A percentile compares a stretch with the other conserved stretches of the same genome.
phyloP scores from a whole-genome alignment of 2,888 invertebrate genomes.

The Malacosoma neustria region DNA sequence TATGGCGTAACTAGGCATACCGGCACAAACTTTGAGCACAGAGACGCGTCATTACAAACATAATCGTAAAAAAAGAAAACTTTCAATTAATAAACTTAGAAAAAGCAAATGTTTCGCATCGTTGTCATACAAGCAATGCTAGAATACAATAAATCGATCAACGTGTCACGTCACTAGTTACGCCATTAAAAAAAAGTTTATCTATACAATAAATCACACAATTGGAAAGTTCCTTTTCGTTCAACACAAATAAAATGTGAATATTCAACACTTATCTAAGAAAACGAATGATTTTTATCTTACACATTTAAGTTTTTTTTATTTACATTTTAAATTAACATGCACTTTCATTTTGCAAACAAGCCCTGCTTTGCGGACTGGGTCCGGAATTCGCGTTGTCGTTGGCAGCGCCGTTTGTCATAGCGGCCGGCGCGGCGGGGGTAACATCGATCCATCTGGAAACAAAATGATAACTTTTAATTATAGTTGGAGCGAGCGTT shows the following conservation, averaged over 20 bases:
- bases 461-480: background rate
- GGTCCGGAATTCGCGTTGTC: background rate
- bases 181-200: background rate
- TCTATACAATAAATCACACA: background rate
- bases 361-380: background rate
- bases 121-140: background rate
- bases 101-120: too few species aligned
- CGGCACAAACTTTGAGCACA: too few species aligned
- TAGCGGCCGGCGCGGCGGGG: background rate
- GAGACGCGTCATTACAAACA: too few species aligned
- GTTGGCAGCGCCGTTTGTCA: background rate
- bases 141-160: background rate
- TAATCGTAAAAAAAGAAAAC: too few species aligned
- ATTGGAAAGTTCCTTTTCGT: background rate
- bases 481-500: too few species aligned
- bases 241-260: slow-evolving; percentile 59
- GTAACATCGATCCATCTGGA: background rate
- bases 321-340: background rate
- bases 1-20: background rate
- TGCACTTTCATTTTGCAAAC: background rate
- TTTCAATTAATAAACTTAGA: too few species aligned
- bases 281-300: background rate
- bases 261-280: slow-evolving; percentile 44
- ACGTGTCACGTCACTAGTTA: background rate
- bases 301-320: background rate